Percentiles rank a stretch among this genome's conserved stretches.
phyloP scores from a whole-genome alignment of 2,113 vertebrate genomes.

The Globicephala melas region DNA sequence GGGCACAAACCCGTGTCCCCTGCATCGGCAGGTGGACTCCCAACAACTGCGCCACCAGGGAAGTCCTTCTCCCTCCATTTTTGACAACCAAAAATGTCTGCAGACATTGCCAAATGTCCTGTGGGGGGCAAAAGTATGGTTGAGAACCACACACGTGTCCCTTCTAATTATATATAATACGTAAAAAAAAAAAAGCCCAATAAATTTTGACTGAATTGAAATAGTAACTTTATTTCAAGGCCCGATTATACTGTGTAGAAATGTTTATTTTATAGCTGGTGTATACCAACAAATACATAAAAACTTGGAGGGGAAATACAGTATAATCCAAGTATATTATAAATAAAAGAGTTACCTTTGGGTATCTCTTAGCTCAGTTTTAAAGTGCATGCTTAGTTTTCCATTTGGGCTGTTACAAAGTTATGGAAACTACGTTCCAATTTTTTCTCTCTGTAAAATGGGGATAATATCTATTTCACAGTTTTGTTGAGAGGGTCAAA shows the following conservation, averaged over 20 bases:
- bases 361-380: not conserved
- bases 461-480: not conserved
- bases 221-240: slow-evolving; percentile 3
- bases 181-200: not conserved
- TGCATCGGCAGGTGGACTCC: too few relatives aligned
- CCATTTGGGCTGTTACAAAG: not conserved
- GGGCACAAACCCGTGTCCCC: too few relatives aligned
- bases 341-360: not conserved
- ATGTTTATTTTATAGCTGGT: slow-evolving; percentile 11
- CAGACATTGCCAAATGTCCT: not conserved
- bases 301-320: not conserved
- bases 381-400: not conserved
- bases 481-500: not conserved
- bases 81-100: not conserved
- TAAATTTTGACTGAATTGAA: not conserved
- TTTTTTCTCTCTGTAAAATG: not conserved
- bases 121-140: not conserved
- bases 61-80: not conserved
- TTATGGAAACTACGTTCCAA: not conserved
- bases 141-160: not conserved
- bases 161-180: not conserved
- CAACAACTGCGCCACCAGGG: too few relatives aligned
- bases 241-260: not conserved
- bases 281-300: not conserved
- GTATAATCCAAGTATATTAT: not conserved